Conservation (phyloP, 64 coral and sea anemone species). For the Platygyra sinensis region DNA sequence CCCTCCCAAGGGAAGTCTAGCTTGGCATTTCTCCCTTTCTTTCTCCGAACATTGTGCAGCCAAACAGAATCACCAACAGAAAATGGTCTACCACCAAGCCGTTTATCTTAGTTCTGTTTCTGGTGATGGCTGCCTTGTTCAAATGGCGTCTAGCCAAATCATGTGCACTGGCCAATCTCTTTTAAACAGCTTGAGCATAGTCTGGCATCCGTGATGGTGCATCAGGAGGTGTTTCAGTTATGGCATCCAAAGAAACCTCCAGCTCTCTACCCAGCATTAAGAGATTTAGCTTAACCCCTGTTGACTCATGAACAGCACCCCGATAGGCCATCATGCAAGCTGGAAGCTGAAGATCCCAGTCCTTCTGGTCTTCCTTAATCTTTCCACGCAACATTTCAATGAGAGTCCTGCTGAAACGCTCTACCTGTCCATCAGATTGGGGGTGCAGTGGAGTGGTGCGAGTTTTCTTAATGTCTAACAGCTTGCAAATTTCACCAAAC, state of each 20-base stretch:
- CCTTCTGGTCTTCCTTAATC: background rate
- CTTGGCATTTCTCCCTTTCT: conserved; percentile 42
- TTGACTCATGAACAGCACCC: conserved; percentile 10
- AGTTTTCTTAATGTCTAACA: conserved; percentile 47
- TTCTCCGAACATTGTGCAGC: conserved; percentile 39
- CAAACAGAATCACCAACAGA: conserved; percentile 46
- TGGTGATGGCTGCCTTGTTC: conserved; percentile 37
- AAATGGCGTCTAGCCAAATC: conserved; percentile 5
- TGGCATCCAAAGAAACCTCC: conserved; percentile 42
- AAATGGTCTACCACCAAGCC: conserved; percentile 6
- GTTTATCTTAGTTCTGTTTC: conserved; percentile 56
- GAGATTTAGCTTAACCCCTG: background rate
- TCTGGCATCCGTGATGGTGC: background rate
- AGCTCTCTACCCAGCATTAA: conserved; percentile 61
- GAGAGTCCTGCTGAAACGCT: conserved; percentile 45
- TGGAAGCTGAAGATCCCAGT: too few species aligned
- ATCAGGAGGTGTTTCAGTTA: conserved; percentile 37
- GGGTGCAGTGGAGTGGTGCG: conserved; percentile 34
- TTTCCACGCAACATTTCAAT: conserved; percentile 48
- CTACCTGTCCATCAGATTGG: conserved; percentile 12
- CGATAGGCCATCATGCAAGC: conserved; percentile 16
- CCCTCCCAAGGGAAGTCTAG: conserved; percentile 40
- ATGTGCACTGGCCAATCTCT: conserved; percentile 18
- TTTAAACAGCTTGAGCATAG: background rate
- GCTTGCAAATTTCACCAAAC: conserved; percentile 4